Evolutionary conservation across 2,113 vertebrate genomes (phyloP).

Genomic region (Microtus ochrogaster): DNA sequence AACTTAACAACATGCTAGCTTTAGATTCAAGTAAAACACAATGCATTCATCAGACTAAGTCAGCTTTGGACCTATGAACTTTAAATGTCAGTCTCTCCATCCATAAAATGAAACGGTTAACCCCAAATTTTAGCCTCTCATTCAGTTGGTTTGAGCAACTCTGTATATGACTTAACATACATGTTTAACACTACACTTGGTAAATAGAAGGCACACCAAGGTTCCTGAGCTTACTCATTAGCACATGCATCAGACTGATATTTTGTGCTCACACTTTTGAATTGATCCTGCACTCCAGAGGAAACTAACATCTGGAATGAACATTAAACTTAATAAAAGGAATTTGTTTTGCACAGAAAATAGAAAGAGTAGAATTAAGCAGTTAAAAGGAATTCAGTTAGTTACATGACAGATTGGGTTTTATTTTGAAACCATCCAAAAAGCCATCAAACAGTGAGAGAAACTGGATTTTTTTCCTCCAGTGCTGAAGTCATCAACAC

Average conservation of each 20-base stretch:
- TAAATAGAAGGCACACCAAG: background rate
- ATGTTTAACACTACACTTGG: conserved; percentile 10
- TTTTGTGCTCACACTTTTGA: conserved; percentile 32
- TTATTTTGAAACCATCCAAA: conserved; percentile 71
- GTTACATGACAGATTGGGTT: conserved; percentile 69
- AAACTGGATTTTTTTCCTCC: conserved; percentile 65
- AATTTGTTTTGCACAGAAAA: conserved; percentile 57
- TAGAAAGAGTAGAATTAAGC: conserved; percentile 59
- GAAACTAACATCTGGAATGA: conserved; percentile 64
- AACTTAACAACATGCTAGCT: conserved; percentile 27
- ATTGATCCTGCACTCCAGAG: conserved; percentile 13
- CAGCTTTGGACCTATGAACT: background rate
- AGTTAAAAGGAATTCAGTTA: conserved; percentile 60
- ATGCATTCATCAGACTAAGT: background rate
- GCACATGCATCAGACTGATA: conserved; percentile 16
- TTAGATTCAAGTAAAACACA: conserved; percentile 27
- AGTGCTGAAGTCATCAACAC: conserved; percentile 48
- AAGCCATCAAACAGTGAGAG: conserved; percentile 62
- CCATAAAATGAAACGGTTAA: conserved; percentile 60
- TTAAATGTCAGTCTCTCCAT: conserved; percentile 52
- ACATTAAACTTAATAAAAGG: conserved; percentile 65
- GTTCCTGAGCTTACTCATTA: conserved; percentile 29
- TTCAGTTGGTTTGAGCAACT: conserved; percentile 29
- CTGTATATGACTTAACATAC: background rate
- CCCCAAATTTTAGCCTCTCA: background rate